Conservation (phyloP, 1,140 invertebrate species). For the Anastrepha obliqua region DNA sequence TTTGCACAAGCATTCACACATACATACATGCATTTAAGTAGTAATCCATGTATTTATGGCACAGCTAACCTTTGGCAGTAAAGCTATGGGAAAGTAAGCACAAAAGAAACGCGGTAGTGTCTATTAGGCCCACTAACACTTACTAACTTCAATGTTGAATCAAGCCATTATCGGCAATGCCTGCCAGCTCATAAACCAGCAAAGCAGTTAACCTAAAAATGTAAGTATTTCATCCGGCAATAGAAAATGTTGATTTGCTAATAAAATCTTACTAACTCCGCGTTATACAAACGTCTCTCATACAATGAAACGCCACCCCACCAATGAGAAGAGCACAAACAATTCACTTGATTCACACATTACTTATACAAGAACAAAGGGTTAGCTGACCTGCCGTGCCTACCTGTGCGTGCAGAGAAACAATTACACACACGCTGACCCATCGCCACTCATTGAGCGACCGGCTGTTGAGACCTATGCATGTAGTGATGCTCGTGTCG, state of each 20-base stretch:
- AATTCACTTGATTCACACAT: too few relatives aligned
- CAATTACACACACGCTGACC: too few relatives aligned
- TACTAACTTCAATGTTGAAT: not conserved
- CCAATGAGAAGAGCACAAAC: too few relatives aligned
- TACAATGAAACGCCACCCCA: too few relatives aligned
- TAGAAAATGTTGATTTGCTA: not conserved
- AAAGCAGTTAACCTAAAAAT: constrained; percentile 26
- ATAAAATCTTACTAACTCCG: too few relatives aligned
- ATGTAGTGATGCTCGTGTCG: too few relatives aligned
- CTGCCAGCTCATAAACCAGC: not conserved
- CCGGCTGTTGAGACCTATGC: too few relatives aligned
- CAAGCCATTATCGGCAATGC: not conserved
- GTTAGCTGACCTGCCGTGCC: too few relatives aligned
- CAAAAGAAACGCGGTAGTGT: not conserved
- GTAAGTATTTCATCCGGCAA: not conserved
- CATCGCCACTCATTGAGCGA: too few relatives aligned
- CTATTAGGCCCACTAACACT: not conserved
- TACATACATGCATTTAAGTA: not conserved
- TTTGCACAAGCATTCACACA: not conserved
- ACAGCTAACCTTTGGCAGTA: constrained; percentile 7
- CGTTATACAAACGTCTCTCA: too few relatives aligned
- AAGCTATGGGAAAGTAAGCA: not conserved
- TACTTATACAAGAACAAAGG: too few relatives aligned
- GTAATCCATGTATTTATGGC: not conserved
- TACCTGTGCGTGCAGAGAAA: too few relatives aligned